Percentiles rank a stretch among this genome's conserved stretches.
Conservation (phyloP, 2,113 vertebrate species). For the Mesocricetus auratus region DNA sequence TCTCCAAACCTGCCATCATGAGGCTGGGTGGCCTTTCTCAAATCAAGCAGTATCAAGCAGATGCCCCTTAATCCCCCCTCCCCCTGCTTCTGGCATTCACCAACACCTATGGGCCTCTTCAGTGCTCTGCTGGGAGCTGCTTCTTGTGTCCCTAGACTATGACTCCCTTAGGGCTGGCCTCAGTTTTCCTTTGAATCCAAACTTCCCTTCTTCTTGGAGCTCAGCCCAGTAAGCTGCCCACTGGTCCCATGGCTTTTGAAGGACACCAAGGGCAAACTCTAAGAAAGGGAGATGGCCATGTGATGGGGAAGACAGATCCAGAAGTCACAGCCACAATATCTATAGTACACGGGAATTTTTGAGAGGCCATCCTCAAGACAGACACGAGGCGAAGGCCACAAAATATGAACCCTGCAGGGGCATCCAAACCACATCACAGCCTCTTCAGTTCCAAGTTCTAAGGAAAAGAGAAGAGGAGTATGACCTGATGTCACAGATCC, state of each 20-base stretch:
- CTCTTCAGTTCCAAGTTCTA: background rate
- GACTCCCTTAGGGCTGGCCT: background rate
- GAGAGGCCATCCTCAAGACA: background rate
- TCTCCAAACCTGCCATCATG: background rate
- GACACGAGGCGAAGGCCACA: background rate
- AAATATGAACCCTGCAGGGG: too few relatives aligned
- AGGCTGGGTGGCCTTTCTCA: background rate
- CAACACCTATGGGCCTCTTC: accelerated
- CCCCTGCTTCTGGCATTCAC: accelerated
- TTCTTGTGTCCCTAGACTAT: background rate
- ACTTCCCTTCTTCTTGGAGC: background rate
- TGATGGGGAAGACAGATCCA: accelerated
- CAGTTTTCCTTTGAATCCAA: background rate
- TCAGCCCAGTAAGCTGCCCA: too few relatives aligned
- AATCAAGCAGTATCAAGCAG: background rate
- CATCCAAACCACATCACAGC: background rate
- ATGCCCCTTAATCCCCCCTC: background rate
- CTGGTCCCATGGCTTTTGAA: background rate
- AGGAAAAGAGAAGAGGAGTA: background rate
- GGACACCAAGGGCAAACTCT: background rate
- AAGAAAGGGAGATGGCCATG: accelerated
- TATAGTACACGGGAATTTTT: background rate
- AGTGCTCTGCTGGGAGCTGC: background rate
- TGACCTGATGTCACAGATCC: too few relatives aligned
- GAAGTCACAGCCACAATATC: background rate